A percentile compares a stretch with the other conserved stretches of the same genome.
Evolutionary conservation across 2,888 invertebrate genomes (phyloP).

Genomic region (Drosophila rubida): DNA sequence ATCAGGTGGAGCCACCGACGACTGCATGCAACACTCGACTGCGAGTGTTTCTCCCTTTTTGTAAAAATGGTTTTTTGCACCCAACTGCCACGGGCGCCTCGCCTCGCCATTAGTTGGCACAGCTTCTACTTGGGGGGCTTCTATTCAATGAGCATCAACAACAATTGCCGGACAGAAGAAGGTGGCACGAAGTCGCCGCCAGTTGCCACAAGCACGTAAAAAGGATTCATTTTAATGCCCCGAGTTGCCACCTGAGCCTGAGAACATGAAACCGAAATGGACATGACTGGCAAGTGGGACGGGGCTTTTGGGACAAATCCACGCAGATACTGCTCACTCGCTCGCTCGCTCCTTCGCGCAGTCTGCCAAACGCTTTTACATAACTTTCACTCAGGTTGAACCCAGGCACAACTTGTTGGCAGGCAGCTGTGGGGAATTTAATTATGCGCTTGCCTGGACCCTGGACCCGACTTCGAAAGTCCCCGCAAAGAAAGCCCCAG

Average conservation of each 20-base stretch:
- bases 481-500: slow-evolving; percentile 35
- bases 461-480: slow-evolving; percentile 26
- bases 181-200: slow-evolving; percentile 4
- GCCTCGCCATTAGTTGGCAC: too few relatives aligned
- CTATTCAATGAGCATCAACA: slow-evolving; percentile 55
- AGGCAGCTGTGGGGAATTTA: slow-evolving; percentile 47
- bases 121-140: slow-evolving; percentile 4
- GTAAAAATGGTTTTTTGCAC: slow-evolving; percentile 30
- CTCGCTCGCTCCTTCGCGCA: not conserved
- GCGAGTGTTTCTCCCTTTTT: slow-evolving; percentile 13
- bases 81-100: not conserved
- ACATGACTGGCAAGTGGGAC: slow-evolving; percentile 23
- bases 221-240: slow-evolving; percentile 67
- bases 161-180: slow-evolving; percentile 39
- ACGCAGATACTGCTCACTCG: not conserved
- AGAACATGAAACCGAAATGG: slow-evolving; percentile 39
- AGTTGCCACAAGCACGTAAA: slow-evolving; percentile 63
- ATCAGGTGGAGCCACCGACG: slow-evolving; percentile 18
- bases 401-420: slow-evolving; percentile 35
- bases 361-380: slow-evolving; percentile 38
- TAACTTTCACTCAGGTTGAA: slow-evolving; percentile 37
- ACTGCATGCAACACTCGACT: slow-evolving; percentile 13
- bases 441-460: slow-evolving; percentile 40
- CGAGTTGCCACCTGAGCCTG: slow-evolving; percentile 34
- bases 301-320: slow-evolving; percentile 28